phyloP scores from a whole-genome alignment of 1,140 invertebrate species.

The Gryon sp. region DNA sequence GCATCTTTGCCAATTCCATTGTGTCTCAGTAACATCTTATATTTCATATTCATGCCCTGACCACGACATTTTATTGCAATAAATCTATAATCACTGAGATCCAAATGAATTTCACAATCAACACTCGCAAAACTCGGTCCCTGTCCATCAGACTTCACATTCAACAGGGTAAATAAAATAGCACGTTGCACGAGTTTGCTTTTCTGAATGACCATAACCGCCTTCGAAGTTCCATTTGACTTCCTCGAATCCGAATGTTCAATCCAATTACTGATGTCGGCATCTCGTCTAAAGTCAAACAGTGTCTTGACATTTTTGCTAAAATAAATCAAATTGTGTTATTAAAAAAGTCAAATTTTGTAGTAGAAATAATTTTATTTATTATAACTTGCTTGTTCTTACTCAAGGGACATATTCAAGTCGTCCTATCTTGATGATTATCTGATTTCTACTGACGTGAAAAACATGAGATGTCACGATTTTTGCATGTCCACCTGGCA shows the following conservation, averaged over 20 bases:
- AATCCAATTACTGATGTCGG: constrained; percentile 75
- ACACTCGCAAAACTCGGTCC: constrained; percentile 84
- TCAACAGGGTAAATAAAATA: constrained; percentile 83
- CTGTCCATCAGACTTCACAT: constrained; percentile 83
- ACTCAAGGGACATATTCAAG: constrained; percentile 20
- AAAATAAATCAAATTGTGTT: background rate
- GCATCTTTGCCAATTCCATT: constrained; percentile 82
- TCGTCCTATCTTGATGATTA: constrained; percentile 2
- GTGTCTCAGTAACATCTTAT: constrained; percentile 83
- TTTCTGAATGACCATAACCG: constrained; percentile 81
- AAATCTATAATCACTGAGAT: constrained; percentile 79
- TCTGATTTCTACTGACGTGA: background rate
- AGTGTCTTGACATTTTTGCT: constrained; percentile 62
- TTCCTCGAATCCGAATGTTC: constrained; percentile 83
- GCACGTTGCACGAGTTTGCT: constrained; percentile 81
- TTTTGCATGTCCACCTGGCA: constrained; percentile 21
- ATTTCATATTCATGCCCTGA: constrained; percentile 79
- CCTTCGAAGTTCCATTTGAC: constrained; percentile 83
- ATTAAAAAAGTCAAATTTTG: no score
- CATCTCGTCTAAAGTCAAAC: constrained; percentile 68
- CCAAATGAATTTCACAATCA: constrained; percentile 76
- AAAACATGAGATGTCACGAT: background rate
- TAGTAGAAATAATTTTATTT: no score
- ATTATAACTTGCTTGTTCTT: no score
- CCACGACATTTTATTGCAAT: constrained; percentile 81